These are phyloP conservation scores for Heliconius nattereri DNA, from an alignment of 1,140 invertebrate species.

Conservation along the genomic window DNA sequence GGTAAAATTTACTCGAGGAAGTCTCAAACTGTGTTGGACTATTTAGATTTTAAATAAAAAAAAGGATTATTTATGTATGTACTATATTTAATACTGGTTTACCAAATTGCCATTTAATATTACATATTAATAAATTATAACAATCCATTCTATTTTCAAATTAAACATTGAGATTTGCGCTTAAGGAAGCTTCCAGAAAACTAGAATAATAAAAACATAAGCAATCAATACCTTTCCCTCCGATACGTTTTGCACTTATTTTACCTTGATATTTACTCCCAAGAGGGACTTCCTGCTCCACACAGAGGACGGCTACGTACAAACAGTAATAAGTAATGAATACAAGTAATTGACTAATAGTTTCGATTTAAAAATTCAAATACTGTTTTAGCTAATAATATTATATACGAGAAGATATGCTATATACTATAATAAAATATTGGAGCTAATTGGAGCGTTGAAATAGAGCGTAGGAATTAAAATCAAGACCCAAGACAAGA, in stretches of 20 bases:
- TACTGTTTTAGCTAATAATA: neutral
- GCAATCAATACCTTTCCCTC: constrained; percentile 45
- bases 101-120: neutral
- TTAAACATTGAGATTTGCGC: constrained; percentile 6
- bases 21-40: neutral
- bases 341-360: neutral
- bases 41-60: neutral
- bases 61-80: no score
- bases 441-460: constrained; percentile 56
- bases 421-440: neutral
- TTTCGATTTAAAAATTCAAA: neutral
- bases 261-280: constrained; percentile 76
- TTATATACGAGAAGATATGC: neutral
- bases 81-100: neutral
- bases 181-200: constrained; percentile 36
- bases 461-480: constrained; percentile 58
- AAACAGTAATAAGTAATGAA: constrained; percentile 38
- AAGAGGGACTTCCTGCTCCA: constrained; percentile 65
- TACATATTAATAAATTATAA: neutral
- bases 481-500: constrained; percentile 39
- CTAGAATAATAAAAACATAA: constrained; percentile 28
- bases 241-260: constrained; percentile 42
- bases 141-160: neutral
- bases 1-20: constrained; percentile 50
- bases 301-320: constrained; percentile 55